Conservation (phyloP, 2,797 vertebrate species). For the Poecilia velifera region DNA sequence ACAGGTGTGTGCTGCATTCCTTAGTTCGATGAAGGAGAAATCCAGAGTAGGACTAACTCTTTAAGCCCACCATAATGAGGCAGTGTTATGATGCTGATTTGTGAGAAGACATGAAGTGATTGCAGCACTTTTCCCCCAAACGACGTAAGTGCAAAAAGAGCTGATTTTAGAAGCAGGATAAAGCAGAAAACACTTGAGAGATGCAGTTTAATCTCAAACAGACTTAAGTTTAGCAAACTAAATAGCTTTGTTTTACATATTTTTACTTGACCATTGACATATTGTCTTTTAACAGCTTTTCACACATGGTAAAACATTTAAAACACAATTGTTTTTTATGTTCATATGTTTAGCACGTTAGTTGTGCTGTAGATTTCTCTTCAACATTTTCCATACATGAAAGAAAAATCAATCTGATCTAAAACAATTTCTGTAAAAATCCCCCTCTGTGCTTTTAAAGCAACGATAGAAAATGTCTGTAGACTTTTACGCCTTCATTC, state of each 20-base stretch:
- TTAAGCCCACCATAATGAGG: constrained; percentile 20
- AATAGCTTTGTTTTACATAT: neutral
- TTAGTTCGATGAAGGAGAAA: constrained; percentile 23
- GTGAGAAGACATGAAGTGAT: constrained; percentile 45
- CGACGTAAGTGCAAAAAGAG: constrained; percentile 14
- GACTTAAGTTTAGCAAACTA: neutral
- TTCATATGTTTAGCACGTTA: neutral
- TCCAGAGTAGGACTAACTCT: constrained; percentile 20
- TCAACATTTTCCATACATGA: neutral
- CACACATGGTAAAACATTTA: neutral
- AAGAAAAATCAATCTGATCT: neutral
- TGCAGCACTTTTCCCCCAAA: constrained; percentile 32
- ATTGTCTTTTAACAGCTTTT: neutral
- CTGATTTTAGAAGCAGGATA: constrained; percentile 24
- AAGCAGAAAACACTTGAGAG: neutral
- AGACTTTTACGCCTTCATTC: neutral
- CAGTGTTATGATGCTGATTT: constrained; percentile 32
- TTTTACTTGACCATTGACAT: neutral
- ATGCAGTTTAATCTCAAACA: neutral
- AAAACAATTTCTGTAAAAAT: neutral
- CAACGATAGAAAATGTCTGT: neutral
- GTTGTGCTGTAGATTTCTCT: neutral
- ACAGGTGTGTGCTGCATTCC: constrained; percentile 23
- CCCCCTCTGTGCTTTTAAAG: neutral
- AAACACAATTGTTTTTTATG: neutral